phyloP scores from a whole-genome alignment of 2,888 invertebrate genomes.

The Ennomos quercinarius region DNA sequence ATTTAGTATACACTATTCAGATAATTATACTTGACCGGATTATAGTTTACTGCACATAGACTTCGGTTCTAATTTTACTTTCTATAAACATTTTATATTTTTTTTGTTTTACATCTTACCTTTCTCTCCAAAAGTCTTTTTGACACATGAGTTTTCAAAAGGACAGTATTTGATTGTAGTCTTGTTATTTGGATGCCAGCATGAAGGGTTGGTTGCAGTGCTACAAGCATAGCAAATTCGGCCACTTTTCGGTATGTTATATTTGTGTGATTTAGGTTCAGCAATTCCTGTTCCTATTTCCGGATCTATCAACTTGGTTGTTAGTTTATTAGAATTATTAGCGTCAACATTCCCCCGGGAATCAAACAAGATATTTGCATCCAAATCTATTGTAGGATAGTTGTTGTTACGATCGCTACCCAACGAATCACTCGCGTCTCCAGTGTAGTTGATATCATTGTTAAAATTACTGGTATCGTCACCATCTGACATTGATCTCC shows the following conservation, averaged over 20 bases:
- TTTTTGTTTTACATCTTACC: slow-evolving; percentile 48
- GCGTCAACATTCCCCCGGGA: background rate
- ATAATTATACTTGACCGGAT: no score
- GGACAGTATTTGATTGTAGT: slow-evolving; percentile 73
- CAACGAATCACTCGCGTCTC: background rate
- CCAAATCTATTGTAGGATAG: slow-evolving; percentile 2
- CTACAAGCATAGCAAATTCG: slow-evolving; percentile 73
- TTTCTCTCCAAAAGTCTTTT: slow-evolving; percentile 56
- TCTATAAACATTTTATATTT: background rate
- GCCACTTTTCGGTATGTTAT: slow-evolving; percentile 48
- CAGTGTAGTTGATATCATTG: background rate
- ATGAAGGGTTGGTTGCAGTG: slow-evolving; percentile 60
- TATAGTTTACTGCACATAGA: no score
- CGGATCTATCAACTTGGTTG: slow-evolving; percentile 44
- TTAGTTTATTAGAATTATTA: slow-evolving; percentile 11
- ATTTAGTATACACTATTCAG: background rate
- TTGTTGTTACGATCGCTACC: slow-evolving; percentile 3
- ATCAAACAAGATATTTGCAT: background rate
- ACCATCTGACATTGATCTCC: slow-evolving; percentile 17
- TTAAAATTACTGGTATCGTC: background rate
- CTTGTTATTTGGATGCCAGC: slow-evolving; percentile 59
- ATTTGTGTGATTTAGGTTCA: slow-evolving; percentile 39
- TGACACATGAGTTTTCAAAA: slow-evolving; percentile 61
- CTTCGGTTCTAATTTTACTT: no score
- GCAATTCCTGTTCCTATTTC: slow-evolving; percentile 49